Evolutionary conservation across 2,113 vertebrate species (phyloP).

Genomic region (Prionailurus viverrinus): DNA sequence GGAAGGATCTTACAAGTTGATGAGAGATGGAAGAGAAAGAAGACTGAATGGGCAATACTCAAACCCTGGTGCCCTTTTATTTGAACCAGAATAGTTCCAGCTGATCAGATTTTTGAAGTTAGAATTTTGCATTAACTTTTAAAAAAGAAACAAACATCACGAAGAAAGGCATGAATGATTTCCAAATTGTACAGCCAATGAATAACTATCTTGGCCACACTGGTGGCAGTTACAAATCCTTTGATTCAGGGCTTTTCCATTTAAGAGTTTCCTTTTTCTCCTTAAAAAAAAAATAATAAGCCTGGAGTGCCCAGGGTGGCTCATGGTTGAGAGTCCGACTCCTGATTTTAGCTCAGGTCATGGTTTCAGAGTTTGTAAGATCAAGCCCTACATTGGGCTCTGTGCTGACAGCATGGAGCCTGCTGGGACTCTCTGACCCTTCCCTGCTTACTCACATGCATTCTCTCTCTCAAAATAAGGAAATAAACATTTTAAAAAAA

Average conservation of each 20-base stretch:
- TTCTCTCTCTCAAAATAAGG: no score
- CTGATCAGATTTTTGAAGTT: not conserved
- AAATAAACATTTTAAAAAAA: no score
- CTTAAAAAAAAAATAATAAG: not conserved
- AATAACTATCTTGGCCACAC: not conserved
- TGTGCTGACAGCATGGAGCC: no score
- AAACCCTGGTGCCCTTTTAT: not conserved
- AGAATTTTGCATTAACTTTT: conserved; percentile 15
- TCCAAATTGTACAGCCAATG: conserved; percentile 3
- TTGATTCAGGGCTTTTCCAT: not conserved
- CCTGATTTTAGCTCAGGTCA: no score
- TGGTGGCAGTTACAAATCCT: conserved; percentile 31
- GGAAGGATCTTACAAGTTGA: not conserved
- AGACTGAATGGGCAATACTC: not conserved
- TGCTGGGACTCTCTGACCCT: no score
- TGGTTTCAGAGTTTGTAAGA: no score
- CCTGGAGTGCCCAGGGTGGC: no score
- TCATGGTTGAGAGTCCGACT: no score
- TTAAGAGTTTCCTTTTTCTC: conserved; percentile 5
- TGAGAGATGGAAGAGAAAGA: not conserved
- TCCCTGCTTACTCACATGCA: no score
- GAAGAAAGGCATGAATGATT: conserved; percentile 40
- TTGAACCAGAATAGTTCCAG: conserved; percentile 4
- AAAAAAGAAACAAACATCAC: conserved; percentile 9
- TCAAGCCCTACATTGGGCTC: no score